These are phyloP conservation scores for Penaeus japonicus DNA, from an alignment of 1,140 invertebrate genomes.

Conservation along the genomic window DNA sequence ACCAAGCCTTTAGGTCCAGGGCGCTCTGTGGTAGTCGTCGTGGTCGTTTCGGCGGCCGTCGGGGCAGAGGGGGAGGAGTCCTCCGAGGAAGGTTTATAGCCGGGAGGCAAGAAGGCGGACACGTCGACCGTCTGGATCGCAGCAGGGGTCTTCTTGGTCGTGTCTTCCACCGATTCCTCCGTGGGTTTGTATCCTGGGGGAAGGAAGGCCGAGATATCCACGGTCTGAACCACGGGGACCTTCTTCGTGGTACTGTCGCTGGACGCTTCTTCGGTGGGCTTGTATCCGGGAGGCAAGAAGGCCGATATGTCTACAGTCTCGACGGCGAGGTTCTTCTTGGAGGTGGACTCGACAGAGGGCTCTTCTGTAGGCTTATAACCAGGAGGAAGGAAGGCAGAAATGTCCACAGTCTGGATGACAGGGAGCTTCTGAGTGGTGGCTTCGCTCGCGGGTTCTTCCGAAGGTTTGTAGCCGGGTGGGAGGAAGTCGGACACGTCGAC, in stretches of 20 bases:
- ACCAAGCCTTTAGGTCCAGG: slow-evolving; percentile 28
- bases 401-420: slow-evolving; percentile 15
- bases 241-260: neutral
- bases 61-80: neutral
- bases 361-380: slow-evolving; percentile 66
- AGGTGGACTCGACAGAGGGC: neutral
- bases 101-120: slow-evolving; percentile 70
- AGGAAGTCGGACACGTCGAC: slow-evolving; percentile 72
- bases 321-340: neutral
- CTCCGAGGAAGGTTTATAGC: slow-evolving; percentile 65
- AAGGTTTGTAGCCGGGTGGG: slow-evolving; percentile 70
- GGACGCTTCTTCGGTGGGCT: neutral
- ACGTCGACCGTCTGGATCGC: neutral
- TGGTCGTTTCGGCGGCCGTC: neutral
- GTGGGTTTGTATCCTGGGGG: slow-evolving; percentile 71
- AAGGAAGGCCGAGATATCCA: slow-evolving; percentile 72
- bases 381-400: slow-evolving; percentile 68
- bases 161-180: slow-evolving; percentile 58
- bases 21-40: slow-evolving; percentile 14
- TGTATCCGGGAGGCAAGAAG: slow-evolving; percentile 4
- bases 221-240: neutral
- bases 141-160: neutral
- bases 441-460: slow-evolving; percentile 54
- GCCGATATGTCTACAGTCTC: slow-evolving; percentile 19
- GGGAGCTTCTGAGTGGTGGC: slow-evolving; percentile 9